A percentile compares a stretch with the other conserved stretches of the same genome.
phyloP scores from a whole-genome alignment of 2,113 vertebrate genomes.

The Anolis carolinensis region DNA sequence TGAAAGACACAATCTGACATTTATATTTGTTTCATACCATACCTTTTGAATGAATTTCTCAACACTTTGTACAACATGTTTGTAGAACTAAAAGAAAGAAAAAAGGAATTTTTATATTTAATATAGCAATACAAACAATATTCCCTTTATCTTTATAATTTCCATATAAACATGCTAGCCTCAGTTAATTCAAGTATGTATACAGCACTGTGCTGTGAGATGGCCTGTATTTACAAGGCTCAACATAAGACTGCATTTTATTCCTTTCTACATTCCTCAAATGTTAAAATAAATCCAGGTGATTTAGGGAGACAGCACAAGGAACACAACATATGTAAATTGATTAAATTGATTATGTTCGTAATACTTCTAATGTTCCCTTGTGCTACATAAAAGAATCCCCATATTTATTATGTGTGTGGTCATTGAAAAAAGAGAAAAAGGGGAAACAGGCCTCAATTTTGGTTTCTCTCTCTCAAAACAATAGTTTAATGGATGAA shows the following conservation, averaged over 20 bases:
- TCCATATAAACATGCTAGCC: background rate
- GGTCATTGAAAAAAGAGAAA: no score
- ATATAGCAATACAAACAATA: constrained; percentile 10
- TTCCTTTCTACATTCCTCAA: no score
- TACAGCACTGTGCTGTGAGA: background rate
- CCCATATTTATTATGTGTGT: background rate
- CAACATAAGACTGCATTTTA: background rate
- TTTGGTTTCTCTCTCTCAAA: background rate
- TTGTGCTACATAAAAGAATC: background rate
- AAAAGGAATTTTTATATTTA: constrained; percentile 9
- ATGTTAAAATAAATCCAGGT: no score
- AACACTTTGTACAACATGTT: constrained; percentile 98
- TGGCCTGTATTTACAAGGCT: background rate
- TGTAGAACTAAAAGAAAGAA: constrained; percentile 92
- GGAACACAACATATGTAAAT: background rate
- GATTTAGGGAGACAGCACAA: no score
- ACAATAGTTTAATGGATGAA: no score
- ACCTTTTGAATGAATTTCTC: constrained; percentile 99
- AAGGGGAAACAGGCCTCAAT: no score
- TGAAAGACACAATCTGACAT: background rate
- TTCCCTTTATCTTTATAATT: background rate
- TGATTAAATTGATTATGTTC: background rate
- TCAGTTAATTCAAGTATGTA: background rate
- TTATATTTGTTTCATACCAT: constrained; percentile 54
- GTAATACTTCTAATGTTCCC: background rate